Conservation (phyloP, 2,888 invertebrate species). For the Mactromeris polynyma region DNA sequence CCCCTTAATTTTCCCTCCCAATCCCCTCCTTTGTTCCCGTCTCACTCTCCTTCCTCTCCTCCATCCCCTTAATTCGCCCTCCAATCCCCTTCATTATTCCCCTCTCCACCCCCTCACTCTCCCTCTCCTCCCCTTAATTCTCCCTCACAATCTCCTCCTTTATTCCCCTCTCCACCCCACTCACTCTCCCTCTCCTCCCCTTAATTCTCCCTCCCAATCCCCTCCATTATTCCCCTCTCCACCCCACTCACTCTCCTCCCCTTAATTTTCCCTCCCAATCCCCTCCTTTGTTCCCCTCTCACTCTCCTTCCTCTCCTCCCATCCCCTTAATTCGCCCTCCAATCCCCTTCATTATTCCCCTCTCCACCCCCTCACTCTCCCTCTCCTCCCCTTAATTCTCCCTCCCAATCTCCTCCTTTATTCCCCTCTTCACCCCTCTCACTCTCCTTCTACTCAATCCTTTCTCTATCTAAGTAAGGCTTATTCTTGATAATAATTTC, state of each 20-base stretch:
- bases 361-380: not conserved
- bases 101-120: not conserved
- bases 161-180: too few relatives aligned
- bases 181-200: too few relatives aligned
- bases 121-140: not conserved
- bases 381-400: not conserved
- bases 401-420: not conserved
- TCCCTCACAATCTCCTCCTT: not conserved
- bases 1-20: not conserved
- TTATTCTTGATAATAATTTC: not conserved
- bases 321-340: not conserved
- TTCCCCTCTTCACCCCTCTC: too few relatives aligned
- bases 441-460: too few relatives aligned
- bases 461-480: too few relatives aligned
- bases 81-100: not conserved
- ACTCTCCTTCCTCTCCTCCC: not conserved
- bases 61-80: not conserved
- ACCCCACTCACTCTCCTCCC: not conserved
- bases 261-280: not conserved
- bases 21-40: too few relatives aligned
- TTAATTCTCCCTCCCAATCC: not conserved
- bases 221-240: not conserved
- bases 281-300: not conserved
- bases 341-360: not conserved
- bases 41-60: too few relatives aligned